Base-by-base conservation (phyloP, 2,797 vertebrate species). In the Novumbra hubbsi region DNA sequence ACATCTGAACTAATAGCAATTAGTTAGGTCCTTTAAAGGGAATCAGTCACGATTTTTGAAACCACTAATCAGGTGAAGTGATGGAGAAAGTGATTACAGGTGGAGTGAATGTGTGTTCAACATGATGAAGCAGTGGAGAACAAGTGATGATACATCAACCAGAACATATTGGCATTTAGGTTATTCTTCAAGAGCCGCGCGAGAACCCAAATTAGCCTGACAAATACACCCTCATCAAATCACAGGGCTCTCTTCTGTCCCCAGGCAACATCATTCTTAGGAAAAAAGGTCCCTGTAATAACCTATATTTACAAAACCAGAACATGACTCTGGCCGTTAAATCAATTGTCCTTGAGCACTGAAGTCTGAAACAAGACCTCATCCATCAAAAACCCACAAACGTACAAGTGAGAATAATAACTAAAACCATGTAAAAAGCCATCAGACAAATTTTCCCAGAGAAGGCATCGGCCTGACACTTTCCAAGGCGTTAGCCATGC, bases 101-200 rank as follows among this genome's bases (percentile, higher is more conserved):
- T 85, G 34, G 71, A 28, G 72, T 79, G 72, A 81, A 80, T 77
- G 74, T 65, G 76, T 84, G 79, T 85, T 80, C 76, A 81, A 85
- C 74, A 81, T 76, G 64, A 68, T 74, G 77, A 80, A 73, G 70
- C 74, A 82, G 86, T 86, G 84, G 85, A 88, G 85, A 89, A 84
- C 87, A 88, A 89, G 85, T 83, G 70, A 89, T 89, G 73, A 89
- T 90, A 84, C 62, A 89, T 91, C 74, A 86, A 77, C 75, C 52
- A 62, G 73, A 85, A 45, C 75, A 84, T 77, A 81, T 16, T 82
- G 85, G 85, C 82, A 84, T 80, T 73, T 79, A 83, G 78, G 85
- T 76, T 81, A 75, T 82, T 67, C 76, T 85, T 88, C 77, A 77
- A 84, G 80, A 87, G 79, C 80, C 76, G 77, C 77, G 64, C 80